Evolutionary conservation across 2,888 invertebrate species (phyloP), one percentile per base, ranked within the genome.

Genomic region (Rhaphigaster nebulosa): DNA sequence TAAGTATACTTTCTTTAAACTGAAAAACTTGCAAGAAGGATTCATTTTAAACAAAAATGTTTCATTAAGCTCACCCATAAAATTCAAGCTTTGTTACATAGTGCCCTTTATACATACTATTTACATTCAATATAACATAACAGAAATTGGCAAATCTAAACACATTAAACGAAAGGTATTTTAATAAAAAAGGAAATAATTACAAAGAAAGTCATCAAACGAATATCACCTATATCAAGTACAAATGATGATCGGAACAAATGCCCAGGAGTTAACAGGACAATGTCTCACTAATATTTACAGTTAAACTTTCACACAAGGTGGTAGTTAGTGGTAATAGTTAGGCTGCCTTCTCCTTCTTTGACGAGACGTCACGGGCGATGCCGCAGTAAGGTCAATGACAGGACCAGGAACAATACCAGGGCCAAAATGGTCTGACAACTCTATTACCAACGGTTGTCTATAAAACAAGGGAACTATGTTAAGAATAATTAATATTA

Each of bases 401-500:
- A 88, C 65, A 4, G 54, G 12, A 8, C 12, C 41, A 60, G 88
- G 60, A 56, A 88, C 26, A 1, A 65, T 20, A 20, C 23, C 88
- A 38, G 34, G 23, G 41, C 38, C 65, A 65, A 88, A 60, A 84
- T 45, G 41, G 41, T 88, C 88, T 41, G 41, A 56, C 88, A 88
- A 88, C 54, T 88, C 88, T 41, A 88, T 60, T 41, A 88, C 56
- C 34, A 88, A 60, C 15, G 88, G 88, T 60, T 88, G 88, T 60
- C 88, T 88, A 88, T 34, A 88, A 41, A 41, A 88, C 88, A 88
- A 88, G 41, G 60, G 87, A 88, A 41, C 88, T 88, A 60, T 38
- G 88, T 54, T 88, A 56, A 54, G 41, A 88, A 41, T 88, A 60
- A 38, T 60, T 8, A 38, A 65, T 56, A 60, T 84, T 50, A 84